A percentile compares a stretch with the other conserved stretches of the same genome.
Conservation (phyloP, 2,888 invertebrate species). For the Chrysina gloriosa region DNA sequence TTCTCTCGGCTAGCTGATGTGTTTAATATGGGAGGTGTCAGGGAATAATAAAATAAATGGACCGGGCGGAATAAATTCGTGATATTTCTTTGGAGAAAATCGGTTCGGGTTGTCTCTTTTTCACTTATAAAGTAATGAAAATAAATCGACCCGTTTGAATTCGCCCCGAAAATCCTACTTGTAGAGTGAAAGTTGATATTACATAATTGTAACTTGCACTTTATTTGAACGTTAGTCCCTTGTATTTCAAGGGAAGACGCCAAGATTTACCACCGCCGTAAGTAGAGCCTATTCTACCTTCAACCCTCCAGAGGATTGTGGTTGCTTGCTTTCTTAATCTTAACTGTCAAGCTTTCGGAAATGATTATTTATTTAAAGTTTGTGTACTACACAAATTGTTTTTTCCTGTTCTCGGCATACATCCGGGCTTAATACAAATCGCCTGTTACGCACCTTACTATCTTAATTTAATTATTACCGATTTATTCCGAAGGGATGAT, state of each 20-base stretch:
- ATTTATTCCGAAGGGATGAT: no score
- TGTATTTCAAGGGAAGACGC: conserved; percentile 3
- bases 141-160: not conserved
- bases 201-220: not conserved
- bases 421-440: no score
- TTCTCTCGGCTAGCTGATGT: not conserved
- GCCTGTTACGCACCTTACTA: no score
- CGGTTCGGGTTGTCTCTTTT: not conserved
- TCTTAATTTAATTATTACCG: no score
- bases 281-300: not conserved
- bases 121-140: not conserved
- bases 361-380: conserved; percentile 31
- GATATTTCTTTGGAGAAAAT: not conserved
- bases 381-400: not conserved
- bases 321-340: conserved; percentile 31
- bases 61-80: not conserved
- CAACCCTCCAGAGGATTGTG: conserved; percentile 4
- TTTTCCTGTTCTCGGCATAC: conserved; percentile 6
- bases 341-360: conserved; percentile 29
- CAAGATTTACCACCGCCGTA: not conserved
- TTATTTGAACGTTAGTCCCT: not conserved
- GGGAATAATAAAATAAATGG: not conserved
- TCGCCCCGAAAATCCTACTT: no score
- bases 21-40: not conserved
- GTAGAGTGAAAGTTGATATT: not conserved